phyloP scores from a whole-genome alignment of 2,113 vertebrate species.

The Cololabis saira region DNA sequence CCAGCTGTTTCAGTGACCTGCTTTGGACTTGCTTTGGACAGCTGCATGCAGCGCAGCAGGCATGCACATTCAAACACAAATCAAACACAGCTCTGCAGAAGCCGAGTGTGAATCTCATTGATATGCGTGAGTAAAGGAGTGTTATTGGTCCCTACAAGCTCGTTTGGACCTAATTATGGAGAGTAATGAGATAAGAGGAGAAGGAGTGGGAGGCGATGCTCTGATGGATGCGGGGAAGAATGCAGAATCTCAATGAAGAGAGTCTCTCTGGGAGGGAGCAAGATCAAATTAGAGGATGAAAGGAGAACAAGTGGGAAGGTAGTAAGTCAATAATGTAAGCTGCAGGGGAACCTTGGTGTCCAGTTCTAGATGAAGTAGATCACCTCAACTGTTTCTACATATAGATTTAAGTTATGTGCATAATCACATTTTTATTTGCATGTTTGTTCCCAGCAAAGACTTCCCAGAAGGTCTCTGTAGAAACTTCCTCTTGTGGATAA shows the following conservation, averaged over 20 bases:
- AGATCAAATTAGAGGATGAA: slow-evolving; percentile 68
- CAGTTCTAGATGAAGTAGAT: slow-evolving; percentile 3
- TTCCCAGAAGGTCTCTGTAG: too few species aligned
- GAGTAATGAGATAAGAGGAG: slow-evolving; percentile 76
- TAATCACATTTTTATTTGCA: too few species aligned
- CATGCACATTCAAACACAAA: slow-evolving; percentile 13
- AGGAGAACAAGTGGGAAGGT: slow-evolving; percentile 54
- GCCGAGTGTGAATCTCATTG: slow-evolving; percentile 47
- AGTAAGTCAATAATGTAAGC: slow-evolving; percentile 48
- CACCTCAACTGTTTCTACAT: background rate
- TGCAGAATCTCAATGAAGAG: slow-evolving; percentile 69
- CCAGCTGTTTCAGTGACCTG: background rate
- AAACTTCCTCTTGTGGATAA: too few species aligned
- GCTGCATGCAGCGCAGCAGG: background rate
- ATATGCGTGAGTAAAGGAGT: slow-evolving; percentile 58
- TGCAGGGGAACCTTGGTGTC: slow-evolving; percentile 20
- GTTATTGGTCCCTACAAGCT: slow-evolving; percentile 70
- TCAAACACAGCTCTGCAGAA: slow-evolving; percentile 35
- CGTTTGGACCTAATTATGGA: slow-evolving; percentile 73
- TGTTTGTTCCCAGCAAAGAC: too few species aligned
- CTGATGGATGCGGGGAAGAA: slow-evolving; percentile 63
- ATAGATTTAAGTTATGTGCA: too few species aligned
- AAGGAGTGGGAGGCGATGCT: slow-evolving; percentile 52
- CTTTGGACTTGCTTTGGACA: background rate
- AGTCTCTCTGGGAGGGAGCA: slow-evolving; percentile 44